Evolutionary conservation across 1,140 invertebrate species (phyloP).

Genomic region (Forficula auricularia): DNA sequence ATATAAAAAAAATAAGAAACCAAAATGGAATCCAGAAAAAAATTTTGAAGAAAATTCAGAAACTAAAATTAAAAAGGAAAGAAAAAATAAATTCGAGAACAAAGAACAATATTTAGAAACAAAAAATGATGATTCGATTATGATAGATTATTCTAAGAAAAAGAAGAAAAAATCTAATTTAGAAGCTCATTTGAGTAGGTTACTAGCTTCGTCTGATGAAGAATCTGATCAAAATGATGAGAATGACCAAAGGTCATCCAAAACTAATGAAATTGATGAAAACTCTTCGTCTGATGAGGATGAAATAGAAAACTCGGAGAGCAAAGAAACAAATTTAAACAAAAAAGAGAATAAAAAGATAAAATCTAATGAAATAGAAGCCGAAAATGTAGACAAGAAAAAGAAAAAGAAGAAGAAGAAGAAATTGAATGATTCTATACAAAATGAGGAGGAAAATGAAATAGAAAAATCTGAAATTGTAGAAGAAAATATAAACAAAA

Average conservation of each 20-base stretch:
- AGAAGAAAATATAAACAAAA: constrained; percentile 3
- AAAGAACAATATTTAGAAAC: constrained; percentile 13
- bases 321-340: constrained; percentile 7
- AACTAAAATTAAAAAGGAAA: not conserved
- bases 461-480: not conserved
- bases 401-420: constrained; percentile 9
- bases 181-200: too few relatives aligned
- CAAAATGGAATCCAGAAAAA: not conserved
- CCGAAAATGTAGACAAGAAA: too few relatives aligned
- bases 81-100: not conserved
- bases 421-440: not conserved
- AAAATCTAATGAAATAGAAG: constrained; percentile 3
- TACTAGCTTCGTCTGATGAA: constrained; percentile 8
- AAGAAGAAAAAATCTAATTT: too few relatives aligned
- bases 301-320: constrained; percentile 1
- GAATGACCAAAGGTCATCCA: not conserved
- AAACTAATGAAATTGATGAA: constrained; percentile 3
- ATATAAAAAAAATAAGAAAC: constrained; percentile 3
- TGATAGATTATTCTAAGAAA: constrained; percentile 2
- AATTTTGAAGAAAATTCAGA: constrained; percentile 14
- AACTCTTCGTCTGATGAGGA: not conserved
- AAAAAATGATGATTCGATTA: constrained; percentile 16
- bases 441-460: not conserved
- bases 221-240: constrained; percentile 12
- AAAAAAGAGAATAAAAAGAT: not conserved